Percentiles rank a stretch among this genome's conserved stretches.
Conservation (phyloP, 2,888 invertebrate species). For the Rutpela maculata region DNA sequence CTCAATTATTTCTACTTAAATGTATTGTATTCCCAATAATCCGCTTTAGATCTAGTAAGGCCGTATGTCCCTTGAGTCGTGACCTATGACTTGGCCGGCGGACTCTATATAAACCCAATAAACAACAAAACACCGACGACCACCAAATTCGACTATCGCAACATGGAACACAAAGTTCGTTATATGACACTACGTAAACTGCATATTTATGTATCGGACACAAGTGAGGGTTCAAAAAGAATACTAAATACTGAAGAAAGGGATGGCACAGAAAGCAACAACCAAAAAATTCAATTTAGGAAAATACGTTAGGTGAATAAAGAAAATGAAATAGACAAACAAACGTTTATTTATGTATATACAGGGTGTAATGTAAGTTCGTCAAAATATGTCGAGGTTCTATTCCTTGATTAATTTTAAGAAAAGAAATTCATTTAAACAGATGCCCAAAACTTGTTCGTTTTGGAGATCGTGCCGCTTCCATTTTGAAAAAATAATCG, state of each 20-base stretch:
- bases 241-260: conserved; percentile 18
- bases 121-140: conserved; percentile 27
- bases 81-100: conserved; percentile 44
- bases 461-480: no score
- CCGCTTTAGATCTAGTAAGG: conserved; percentile 52
- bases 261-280: conserved; percentile 11
- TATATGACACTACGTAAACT: conserved; percentile 35
- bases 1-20: conserved; percentile 44
- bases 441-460: no score
- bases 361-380: no score
- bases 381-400: no score
- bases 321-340: conserved; percentile 1
- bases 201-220: conserved; percentile 34
- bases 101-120: conserved; percentile 51
- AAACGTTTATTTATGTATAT: background rate
- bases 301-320: conserved; percentile 19
- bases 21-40: conserved; percentile 57
- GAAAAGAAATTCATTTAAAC: no score
- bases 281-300: conserved; percentile 29
- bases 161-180: conserved; percentile 17
- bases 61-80: conserved; percentile 51
- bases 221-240: conserved; percentile 14
- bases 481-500: no score
- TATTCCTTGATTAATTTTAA: no score
- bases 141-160: conserved; percentile 24